phyloP scores from a whole-genome alignment of 2,797 vertebrate genomes.

The Chaunax sp. region DNA sequence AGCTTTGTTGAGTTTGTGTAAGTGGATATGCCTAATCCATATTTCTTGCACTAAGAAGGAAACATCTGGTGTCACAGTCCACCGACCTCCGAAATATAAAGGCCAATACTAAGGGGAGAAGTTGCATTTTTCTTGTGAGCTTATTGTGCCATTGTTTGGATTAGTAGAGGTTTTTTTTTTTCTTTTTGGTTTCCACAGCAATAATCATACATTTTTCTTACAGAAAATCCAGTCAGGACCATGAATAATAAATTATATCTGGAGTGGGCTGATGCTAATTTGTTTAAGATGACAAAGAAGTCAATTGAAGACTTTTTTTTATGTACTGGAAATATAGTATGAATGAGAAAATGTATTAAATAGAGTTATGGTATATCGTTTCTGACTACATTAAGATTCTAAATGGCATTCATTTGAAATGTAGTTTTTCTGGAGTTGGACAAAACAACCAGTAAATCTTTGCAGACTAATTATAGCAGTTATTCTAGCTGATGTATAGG shows the following conservation, averaged over 20 bases:
- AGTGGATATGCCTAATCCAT: conserved; percentile 38
- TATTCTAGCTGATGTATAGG: conserved; percentile 34
- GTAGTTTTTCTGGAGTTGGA: not conserved
- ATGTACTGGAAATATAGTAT: not conserved
- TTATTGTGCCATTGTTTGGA: not conserved
- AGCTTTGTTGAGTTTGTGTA: conserved; percentile 51
- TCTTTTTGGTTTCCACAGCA: conserved; percentile 3
- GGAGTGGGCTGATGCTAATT: not conserved
- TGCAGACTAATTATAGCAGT: conserved; percentile 40
- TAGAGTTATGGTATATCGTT: not conserved
- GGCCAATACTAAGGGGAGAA: not conserved
- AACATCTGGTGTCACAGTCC: conserved; percentile 37
- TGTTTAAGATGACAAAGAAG: conserved; percentile 5
- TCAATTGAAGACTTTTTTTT: not conserved
- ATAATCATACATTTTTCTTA: conserved; percentile 26
- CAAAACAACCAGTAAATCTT: conserved; percentile 14
- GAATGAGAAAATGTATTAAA: not conserved
- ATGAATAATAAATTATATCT: conserved; percentile 27
- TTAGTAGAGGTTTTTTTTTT: not conserved
- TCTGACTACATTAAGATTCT: conserved; percentile 6
- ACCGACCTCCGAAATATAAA: conserved; percentile 14
- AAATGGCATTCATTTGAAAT: conserved; percentile 10
- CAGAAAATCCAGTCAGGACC: conserved; percentile 12
- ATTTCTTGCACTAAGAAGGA: conserved; percentile 47
- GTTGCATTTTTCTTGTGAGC: not conserved